phyloP scores from a whole-genome alignment of 2,888 invertebrate genomes.

The Campopleginae sp. region DNA sequence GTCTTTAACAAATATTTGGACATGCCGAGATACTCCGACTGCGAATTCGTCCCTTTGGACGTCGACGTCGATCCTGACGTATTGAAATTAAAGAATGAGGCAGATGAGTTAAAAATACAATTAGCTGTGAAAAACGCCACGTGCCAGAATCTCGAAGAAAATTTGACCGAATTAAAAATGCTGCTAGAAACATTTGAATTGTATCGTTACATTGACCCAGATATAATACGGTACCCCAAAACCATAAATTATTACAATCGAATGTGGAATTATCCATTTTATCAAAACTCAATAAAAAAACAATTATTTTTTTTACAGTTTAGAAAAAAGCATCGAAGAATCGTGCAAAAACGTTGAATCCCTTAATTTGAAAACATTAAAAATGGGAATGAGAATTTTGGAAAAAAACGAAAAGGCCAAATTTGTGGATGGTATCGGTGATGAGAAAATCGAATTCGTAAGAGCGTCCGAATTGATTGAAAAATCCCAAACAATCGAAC shows the following conservation, averaged over 20 bases:
- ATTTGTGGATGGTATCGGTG: neutral
- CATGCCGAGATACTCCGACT: constrained; percentile 21
- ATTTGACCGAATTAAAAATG: constrained; percentile 10
- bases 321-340: constrained; percentile 55
- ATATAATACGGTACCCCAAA: constrained; percentile 35
- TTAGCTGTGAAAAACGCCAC: constrained; percentile 24
- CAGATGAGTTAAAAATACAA: constrained; percentile 56
- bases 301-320: constrained; percentile 60
- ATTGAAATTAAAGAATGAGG: constrained; percentile 57
- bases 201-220: constrained; percentile 37
- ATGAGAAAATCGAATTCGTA: constrained; percentile 38
- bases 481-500: constrained; percentile 5
- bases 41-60: constrained; percentile 30
- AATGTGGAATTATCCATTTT: neutral
- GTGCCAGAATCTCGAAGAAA: constrained; percentile 21
- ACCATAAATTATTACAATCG: neutral
- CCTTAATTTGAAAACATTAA: constrained; percentile 54
- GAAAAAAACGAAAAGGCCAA: neutral
- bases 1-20: constrained; percentile 57
- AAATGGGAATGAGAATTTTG: constrained; percentile 18
- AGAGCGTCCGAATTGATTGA: constrained; percentile 58
- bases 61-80: constrained; percentile 52
- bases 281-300: neutral
- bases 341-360: constrained; percentile 44
- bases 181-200: constrained; percentile 38